A percentile compares a stretch with the other conserved stretches of the same genome.
Evolutionary conservation across 2,888 invertebrate species (phyloP).

Genomic region (Petrophora chlorosata): DNA sequence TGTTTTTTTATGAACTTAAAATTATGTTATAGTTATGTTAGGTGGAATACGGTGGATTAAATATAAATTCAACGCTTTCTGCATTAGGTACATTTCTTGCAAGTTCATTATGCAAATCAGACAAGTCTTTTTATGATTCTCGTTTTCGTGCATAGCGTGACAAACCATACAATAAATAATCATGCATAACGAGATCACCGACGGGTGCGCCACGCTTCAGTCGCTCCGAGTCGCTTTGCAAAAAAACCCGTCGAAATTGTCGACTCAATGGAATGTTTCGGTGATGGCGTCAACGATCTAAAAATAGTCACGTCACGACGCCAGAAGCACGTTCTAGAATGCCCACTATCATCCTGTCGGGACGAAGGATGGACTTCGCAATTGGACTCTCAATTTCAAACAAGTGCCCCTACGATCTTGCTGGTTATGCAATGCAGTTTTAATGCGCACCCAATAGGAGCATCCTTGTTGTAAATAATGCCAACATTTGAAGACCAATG

Average conservation of each 20-base stretch:
- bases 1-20: not conserved
- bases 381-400: constrained; percentile 53
- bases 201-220: no score
- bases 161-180: constrained; percentile 29
- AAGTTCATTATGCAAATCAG: no score
- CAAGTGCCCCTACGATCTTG: constrained; percentile 39
- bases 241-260: constrained; percentile 51
- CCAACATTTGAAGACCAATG: constrained; percentile 2
- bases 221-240: no score
- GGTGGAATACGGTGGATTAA: no score
- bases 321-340: constrained; percentile 54
- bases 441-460: constrained; percentile 34
- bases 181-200: constrained; percentile 31
- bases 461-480: not conserved
- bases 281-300: constrained; percentile 67
- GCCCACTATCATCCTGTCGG: constrained; percentile 68
- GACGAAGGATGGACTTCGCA: constrained; percentile 55
- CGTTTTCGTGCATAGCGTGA: constrained; percentile 17
- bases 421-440: constrained; percentile 42
- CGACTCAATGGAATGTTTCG: constrained; percentile 66
- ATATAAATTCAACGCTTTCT: no score
- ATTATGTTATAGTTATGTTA: not conserved
- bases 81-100: no score
- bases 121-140: constrained; percentile 15
- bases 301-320: constrained; percentile 63